These are phyloP conservation scores for Cactoblastis cactorum DNA, from an alignment of 2,888 invertebrate species.

Conservation along the genomic window DNA sequence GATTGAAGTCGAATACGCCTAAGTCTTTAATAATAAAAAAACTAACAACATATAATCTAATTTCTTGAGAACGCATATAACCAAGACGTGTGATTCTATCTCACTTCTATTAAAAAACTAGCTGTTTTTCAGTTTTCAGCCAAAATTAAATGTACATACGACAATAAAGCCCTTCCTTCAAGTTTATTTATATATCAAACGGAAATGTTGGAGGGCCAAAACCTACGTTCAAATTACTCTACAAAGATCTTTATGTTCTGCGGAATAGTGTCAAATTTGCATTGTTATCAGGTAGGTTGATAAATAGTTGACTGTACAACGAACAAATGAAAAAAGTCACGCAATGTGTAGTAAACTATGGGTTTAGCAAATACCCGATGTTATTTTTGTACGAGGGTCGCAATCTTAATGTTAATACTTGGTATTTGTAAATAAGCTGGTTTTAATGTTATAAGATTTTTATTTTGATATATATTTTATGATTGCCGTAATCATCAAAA, in stretches of 20 bases:
- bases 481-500: too few species aligned
- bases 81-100: background rate
- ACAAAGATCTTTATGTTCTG: too few species aligned
- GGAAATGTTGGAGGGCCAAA: conserved; percentile 48
- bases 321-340: conserved; percentile 49
- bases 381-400: background rate
- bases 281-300: too few species aligned
- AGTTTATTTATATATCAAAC: conserved; percentile 30
- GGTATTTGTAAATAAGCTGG: background rate
- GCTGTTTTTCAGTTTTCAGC: conserved; percentile 5
- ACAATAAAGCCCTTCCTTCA: conserved; percentile 36
- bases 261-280: too few species aligned
- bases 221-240: too few species aligned
- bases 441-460: background rate
- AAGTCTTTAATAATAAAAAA: background rate
- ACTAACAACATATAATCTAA: background rate
- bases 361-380: conserved; percentile 11
- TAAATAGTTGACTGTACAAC: conserved; percentile 37
- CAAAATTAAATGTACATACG: conserved; percentile 17
- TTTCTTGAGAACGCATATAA: background rate
- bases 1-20: too few species aligned
- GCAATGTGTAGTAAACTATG: conserved; percentile 31
- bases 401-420: background rate
- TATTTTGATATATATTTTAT: too few species aligned
- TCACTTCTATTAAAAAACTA: background rate